Conservation (phyloP, 2,888 invertebrate species). For the Dasysyrphus tricinctus region DNA sequence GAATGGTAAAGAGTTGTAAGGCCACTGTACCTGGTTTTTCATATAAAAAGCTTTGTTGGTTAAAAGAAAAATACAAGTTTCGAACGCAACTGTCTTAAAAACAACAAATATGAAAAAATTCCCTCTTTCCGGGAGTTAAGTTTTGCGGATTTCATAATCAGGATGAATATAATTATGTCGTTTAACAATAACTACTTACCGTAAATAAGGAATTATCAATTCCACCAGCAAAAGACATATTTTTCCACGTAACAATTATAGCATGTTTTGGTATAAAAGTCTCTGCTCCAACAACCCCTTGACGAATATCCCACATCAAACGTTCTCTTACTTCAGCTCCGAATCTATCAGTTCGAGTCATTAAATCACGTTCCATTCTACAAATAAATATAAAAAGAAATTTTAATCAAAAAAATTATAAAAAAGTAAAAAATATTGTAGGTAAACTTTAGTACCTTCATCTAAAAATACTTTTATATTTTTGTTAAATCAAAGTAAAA, state of each 20-base stretch:
- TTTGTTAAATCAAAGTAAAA: conserved; percentile 73
- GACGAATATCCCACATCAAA: conserved; percentile 93
- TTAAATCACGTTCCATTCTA: conserved; percentile 88
- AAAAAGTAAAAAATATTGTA: neutral
- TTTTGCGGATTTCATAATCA: no score
- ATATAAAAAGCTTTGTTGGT: no score
- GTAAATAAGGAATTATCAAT: conserved; percentile 90
- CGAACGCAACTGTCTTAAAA: no score
- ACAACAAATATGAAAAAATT: no score
- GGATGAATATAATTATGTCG: no score
- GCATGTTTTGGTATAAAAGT: conserved; percentile 96
- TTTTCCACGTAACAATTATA: conserved; percentile 97
- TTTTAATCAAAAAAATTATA: conserved; percentile 8
- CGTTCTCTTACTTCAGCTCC: conserved; percentile 94
- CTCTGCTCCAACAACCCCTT: conserved; percentile 95
- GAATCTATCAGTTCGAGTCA: conserved; percentile 90
- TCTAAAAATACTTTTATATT: neutral
- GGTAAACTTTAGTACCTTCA: neutral
- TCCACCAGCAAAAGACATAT: conserved; percentile 96
- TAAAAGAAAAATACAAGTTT: no score
- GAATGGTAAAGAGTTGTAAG: no score
- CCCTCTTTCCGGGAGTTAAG: no score
- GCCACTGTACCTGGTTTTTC: no score
- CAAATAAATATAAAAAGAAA: no score
- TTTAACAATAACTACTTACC: conserved; percentile 84